Conservation (phyloP, 2,113 vertebrate genomes). For the Ariopsis seemanni region DNA sequence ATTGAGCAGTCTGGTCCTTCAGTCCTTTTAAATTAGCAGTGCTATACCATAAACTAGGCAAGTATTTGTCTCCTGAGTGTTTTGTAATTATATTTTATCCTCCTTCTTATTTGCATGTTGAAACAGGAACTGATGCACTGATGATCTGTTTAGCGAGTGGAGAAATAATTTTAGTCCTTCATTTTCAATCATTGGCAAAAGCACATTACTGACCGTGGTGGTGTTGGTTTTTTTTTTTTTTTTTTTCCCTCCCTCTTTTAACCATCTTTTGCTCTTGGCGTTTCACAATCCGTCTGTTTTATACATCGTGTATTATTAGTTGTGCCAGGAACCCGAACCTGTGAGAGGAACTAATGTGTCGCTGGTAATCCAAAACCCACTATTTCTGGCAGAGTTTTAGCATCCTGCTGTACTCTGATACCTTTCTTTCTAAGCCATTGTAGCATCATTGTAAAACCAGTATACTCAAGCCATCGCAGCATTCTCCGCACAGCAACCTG, state of each 20-base stretch:
- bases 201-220: neutral
- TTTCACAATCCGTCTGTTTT: neutral
- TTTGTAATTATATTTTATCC: neutral
- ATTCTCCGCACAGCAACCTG: slow-evolving; percentile 38
- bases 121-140: neutral
- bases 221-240: neutral
- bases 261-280: neutral
- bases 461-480: slow-evolving; percentile 4
- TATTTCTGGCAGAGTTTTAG: neutral
- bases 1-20: neutral
- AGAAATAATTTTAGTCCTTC: neutral
- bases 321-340: neutral
- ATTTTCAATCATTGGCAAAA: neutral
- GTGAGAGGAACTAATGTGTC: neutral
- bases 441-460: slow-evolving; percentile 25
- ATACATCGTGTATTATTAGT: neutral
- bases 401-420: slow-evolving; percentile 24
- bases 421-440: slow-evolving; percentile 28
- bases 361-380: slow-evolving; percentile 34
- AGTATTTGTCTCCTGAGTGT: neutral
- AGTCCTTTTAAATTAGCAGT: neutral
- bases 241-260: no score
- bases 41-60: neutral
- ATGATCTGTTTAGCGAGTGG: neutral
- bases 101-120: neutral